Evolutionary conservation across 2,797 vertebrate genomes (phyloP).

Genomic region (Macropodus opercularis): DNA sequence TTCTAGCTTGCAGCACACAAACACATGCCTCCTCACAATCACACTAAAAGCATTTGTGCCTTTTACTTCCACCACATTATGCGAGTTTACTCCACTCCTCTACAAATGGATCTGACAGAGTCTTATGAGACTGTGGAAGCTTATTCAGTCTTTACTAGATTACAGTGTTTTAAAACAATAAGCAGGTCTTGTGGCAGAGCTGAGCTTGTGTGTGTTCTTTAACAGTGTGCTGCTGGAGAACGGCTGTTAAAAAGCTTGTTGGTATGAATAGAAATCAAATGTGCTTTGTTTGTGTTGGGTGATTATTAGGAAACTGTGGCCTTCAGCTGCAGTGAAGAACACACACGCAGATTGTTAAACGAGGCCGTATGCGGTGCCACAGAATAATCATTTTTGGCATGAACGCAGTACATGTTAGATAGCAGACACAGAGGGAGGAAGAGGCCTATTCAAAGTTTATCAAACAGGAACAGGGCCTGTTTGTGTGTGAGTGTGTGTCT

Average conservation of each 20-base stretch:
- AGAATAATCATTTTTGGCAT: slow-evolving; percentile 46
- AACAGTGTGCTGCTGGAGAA: slow-evolving; percentile 17
- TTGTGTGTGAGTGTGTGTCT: slow-evolving; percentile 35
- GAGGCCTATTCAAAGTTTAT: slow-evolving; percentile 52
- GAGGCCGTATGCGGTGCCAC: slow-evolving; percentile 50
- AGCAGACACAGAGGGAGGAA: slow-evolving; percentile 27
- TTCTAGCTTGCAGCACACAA: not conserved
- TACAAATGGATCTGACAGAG: slow-evolving; percentile 11
- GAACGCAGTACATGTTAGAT: slow-evolving; percentile 44
- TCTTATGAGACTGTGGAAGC: slow-evolving; percentile 21
- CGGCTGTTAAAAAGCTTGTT: slow-evolving; percentile 14
- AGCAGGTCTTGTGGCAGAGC: slow-evolving; percentile 8
- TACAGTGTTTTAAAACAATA: slow-evolving; percentile 41
- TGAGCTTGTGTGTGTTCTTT: slow-evolving; percentile 18
- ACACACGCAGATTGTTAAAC: slow-evolving; percentile 31
- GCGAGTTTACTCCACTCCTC: not conserved
- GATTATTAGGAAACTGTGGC: slow-evolving; percentile 45
- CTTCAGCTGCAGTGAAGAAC: slow-evolving; percentile 25
- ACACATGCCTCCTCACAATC: not conserved
- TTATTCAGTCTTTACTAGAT: slow-evolving; percentile 28
- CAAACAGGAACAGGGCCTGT: slow-evolving; percentile 33
- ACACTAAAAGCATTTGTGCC: slow-evolving; percentile 16
- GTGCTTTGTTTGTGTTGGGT: slow-evolving; percentile 40
- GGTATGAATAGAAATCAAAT: slow-evolving; percentile 12
- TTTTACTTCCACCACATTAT: slow-evolving; percentile 47